Percentiles rank a stretch among this genome's conserved stretches.
Conservation (phyloP, 2,888 invertebrate genomes). For the Eristalis intricaria region DNA sequence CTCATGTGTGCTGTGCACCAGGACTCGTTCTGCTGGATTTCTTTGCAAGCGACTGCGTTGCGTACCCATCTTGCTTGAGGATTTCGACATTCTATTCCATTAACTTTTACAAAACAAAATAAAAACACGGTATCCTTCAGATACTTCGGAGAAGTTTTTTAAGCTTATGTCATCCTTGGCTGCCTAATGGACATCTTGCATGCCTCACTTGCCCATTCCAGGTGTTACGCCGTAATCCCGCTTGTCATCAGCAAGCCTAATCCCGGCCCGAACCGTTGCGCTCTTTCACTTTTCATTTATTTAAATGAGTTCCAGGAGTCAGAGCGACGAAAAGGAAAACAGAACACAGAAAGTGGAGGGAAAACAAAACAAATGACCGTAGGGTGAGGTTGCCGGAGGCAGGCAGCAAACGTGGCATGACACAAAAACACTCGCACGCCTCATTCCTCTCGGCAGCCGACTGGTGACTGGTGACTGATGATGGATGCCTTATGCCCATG, state of each 20-base stretch:
- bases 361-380: slow-evolving; percentile 18
- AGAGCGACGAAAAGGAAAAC: not conserved
- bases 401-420: not conserved
- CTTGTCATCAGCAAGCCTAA: not conserved
- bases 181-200: not conserved
- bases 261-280: not conserved
- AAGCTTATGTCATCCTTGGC: not conserved
- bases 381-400: slow-evolving; percentile 3
- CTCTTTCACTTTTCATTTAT: slow-evolving; percentile 60
- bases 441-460: slow-evolving; percentile 9
- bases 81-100: too few relatives aligned
- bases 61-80: too few relatives aligned
- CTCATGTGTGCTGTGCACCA: too few relatives aligned
- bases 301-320: slow-evolving; percentile 58
- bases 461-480: slow-evolving; percentile 48
- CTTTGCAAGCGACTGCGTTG: too few relatives aligned
- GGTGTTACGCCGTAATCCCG: not conserved
- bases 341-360: not conserved
- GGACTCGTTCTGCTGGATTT: too few relatives aligned
- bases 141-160: too few relatives aligned
- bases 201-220: not conserved
- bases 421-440: slow-evolving; percentile 21
- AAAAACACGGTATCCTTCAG: too few relatives aligned
- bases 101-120: too few relatives aligned
- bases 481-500: slow-evolving; percentile 39